These are phyloP conservation scores for Rissa tridactyla DNA, from an alignment of 2,113 vertebrate species.

Conservation along the genomic window DNA sequence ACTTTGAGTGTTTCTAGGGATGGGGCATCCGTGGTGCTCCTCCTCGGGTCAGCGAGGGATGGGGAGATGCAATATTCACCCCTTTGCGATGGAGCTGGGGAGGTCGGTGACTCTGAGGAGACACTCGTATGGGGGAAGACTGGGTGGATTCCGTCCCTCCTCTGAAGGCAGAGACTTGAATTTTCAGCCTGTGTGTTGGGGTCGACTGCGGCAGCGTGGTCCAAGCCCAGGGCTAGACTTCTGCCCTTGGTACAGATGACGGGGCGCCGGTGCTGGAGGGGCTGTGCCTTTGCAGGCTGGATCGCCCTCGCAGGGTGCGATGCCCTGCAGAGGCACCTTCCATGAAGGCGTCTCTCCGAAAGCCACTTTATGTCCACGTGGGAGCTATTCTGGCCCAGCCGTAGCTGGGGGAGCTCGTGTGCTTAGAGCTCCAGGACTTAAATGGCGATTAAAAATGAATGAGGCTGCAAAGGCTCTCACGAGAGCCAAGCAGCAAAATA, in stretches of 20 bases:
- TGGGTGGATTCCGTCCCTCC: background rate
- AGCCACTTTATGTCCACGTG: background rate
- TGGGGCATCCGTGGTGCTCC: background rate
- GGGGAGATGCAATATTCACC: background rate
- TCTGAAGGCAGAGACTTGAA: background rate
- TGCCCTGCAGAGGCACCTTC: background rate
- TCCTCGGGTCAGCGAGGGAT: accelerated
- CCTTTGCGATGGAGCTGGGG: accelerated
- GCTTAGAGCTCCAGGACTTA: background rate
- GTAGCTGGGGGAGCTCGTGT: accelerated
- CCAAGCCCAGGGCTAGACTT: background rate
- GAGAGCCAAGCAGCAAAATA: background rate
- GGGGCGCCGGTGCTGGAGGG: background rate
- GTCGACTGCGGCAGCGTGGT: accelerated
- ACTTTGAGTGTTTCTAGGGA: background rate
- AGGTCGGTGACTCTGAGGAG: background rate
- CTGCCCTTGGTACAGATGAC: background rate
- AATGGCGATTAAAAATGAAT: background rate
- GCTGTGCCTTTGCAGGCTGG: background rate
- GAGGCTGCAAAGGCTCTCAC: background rate
- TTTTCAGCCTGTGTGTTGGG: background rate
- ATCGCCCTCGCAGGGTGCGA: accelerated
- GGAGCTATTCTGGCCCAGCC: background rate
- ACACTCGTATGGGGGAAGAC: background rate
- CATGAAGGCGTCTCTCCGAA: background rate